Evolutionary conservation across 2,888 invertebrate species (phyloP).

Genomic region (Ochropleura leucogaster): DNA sequence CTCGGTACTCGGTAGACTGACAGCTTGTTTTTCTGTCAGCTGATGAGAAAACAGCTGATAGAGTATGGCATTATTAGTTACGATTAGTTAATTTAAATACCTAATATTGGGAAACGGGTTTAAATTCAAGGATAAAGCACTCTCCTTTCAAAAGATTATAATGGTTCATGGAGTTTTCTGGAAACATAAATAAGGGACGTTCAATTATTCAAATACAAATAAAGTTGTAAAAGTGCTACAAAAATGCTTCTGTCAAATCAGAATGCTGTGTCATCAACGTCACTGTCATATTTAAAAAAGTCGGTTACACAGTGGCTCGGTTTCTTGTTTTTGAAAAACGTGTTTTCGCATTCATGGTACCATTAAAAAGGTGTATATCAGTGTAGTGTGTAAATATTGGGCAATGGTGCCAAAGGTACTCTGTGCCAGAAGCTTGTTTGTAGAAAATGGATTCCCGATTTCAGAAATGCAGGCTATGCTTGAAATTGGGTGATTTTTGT

Average conservation of each 20-base stretch:
- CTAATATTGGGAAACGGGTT: not conserved
- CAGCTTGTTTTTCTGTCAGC: not conserved
- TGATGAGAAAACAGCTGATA: not conserved
- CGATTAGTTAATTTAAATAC: not conserved
- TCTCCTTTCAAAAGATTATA: not conserved
- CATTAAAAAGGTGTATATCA: slow-evolving; percentile 40
- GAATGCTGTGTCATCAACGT: slow-evolving; percentile 1
- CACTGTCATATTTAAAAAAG: slow-evolving; percentile 55
- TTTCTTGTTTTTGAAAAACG: slow-evolving; percentile 22
- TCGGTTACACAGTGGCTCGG: slow-evolving; percentile 34
- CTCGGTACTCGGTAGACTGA: not conserved
- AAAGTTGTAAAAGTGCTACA: not conserved
- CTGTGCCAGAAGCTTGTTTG: slow-evolving; percentile 11
- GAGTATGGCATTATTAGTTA: not conserved
- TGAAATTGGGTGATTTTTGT: slow-evolving; percentile 88
- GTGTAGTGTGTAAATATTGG: slow-evolving; percentile 47
- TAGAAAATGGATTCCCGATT: slow-evolving; percentile 77
- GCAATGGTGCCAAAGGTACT: slow-evolving; percentile 33
- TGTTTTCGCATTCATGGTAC: slow-evolving; percentile 31
- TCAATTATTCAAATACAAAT: not conserved
- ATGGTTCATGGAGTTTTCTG: not conserved
- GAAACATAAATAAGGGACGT: not conserved
- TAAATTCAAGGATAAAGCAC: not conserved
- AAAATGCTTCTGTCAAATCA: not conserved
- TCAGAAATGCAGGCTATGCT: slow-evolving; percentile 86